Conservation (phyloP, 2,797 vertebrate species). For the Babyrousa celebensis region DNA sequence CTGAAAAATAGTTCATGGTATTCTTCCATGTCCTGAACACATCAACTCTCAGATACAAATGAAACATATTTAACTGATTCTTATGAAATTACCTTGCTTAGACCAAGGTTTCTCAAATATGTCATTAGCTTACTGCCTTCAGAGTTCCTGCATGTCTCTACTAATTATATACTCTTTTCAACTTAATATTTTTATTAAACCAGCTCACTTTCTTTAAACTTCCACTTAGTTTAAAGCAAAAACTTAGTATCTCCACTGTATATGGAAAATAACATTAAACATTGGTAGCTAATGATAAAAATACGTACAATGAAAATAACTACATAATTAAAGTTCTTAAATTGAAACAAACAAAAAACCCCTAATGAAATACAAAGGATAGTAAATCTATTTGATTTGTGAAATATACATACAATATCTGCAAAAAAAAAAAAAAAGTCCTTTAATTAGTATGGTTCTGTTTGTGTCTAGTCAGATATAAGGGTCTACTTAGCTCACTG, state of each 20-base stretch:
- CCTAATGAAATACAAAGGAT: background rate
- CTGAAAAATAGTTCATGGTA: too few species aligned
- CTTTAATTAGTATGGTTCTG: constrained; percentile 24
- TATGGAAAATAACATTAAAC: constrained; percentile 5
- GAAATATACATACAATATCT: background rate
- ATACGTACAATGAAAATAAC: background rate
- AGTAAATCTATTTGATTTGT: constrained; percentile 23
- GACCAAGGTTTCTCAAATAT: background rate
- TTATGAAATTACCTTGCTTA: too few species aligned
- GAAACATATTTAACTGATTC: too few species aligned
- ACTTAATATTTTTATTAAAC: constrained; percentile 5
- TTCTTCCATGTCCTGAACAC: too few species aligned
- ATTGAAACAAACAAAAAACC: background rate
- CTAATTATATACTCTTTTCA: background rate
- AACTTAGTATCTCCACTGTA: background rate
- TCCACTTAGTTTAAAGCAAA: background rate
- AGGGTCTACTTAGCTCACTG: background rate
- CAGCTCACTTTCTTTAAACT: background rate
- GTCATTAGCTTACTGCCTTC: background rate
- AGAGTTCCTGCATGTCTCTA: background rate
- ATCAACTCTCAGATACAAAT: too few species aligned
- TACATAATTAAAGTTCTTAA: background rate
- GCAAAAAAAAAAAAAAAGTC: background rate
- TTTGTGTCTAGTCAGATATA: background rate
- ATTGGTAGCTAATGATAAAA: background rate